Evolutionary conservation across 2,888 invertebrate genomes (phyloP).

Genomic region (Bombyx huttoni): DNA sequence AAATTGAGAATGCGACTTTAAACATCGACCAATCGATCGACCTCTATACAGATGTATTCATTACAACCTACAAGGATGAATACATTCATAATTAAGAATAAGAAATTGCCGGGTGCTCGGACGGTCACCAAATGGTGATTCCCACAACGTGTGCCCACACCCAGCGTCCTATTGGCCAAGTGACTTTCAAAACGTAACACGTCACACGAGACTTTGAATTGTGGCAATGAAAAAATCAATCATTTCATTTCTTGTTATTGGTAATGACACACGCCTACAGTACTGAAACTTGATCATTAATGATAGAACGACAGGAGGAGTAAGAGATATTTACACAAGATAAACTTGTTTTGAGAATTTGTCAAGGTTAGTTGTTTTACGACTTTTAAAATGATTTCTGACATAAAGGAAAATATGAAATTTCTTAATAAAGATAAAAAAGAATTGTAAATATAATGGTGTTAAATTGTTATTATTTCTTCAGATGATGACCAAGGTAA

Average conservation of each 20-base stretch:
- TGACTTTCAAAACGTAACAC: slow-evolving; percentile 45
- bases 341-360: neutral
- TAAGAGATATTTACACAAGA: neutral
- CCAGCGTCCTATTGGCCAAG: slow-evolving; percentile 23
- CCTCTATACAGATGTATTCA: slow-evolving; percentile 5
- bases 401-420: no score
- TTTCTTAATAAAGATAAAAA: no score
- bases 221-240: slow-evolving; percentile 33
- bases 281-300: neutral
- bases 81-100: slow-evolving; percentile 46
- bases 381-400: neutral
- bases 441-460: neutral
- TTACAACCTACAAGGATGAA: slow-evolving; percentile 13
- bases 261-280: slow-evolving; percentile 21
- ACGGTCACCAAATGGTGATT: slow-evolving; percentile 29
- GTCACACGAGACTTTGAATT: slow-evolving; percentile 34
- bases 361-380: slow-evolving; percentile 1
- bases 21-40: slow-evolving; percentile 29
- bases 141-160: slow-evolving; percentile 20
- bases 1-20: slow-evolving; percentile 13
- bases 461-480: slow-evolving; percentile 10
- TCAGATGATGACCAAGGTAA: slow-evolving; percentile 62
- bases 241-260: slow-evolving; percentile 21
- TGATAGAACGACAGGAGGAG: neutral
- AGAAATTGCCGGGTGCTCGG: slow-evolving; percentile 36